These are phyloP conservation scores for Nasonia vitripennis DNA, from an alignment of 1,140 invertebrate genomes.

Conservation along the genomic window DNA sequence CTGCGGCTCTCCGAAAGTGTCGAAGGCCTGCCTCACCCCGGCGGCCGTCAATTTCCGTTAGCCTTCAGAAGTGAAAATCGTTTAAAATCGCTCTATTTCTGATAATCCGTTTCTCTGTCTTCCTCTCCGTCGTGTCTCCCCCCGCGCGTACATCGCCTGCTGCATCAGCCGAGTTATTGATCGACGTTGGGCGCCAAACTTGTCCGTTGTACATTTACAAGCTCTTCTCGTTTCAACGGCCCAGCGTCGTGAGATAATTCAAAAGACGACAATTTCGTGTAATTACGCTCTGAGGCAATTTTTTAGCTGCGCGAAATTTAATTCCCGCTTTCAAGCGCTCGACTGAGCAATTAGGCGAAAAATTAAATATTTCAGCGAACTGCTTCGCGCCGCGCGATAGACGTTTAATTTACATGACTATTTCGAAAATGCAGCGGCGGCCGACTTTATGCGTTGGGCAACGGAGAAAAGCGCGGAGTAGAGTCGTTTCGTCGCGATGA, in stretches of 20 bases:
- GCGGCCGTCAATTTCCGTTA: conserved; percentile 22
- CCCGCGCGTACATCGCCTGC: no score
- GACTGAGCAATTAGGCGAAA: neutral
- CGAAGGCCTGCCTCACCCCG: neutral
- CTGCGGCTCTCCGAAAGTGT: neutral
- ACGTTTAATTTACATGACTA: neutral
- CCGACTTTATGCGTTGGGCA: neutral
- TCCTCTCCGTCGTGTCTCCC: neutral
- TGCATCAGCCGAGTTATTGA: no score
- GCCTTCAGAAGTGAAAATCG: conserved; percentile 5
- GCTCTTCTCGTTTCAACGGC: no score
- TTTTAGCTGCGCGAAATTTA: neutral
- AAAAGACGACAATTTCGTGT: neutral
- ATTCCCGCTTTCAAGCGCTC: neutral
- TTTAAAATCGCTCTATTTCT: neutral
- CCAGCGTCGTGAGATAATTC: neutral
- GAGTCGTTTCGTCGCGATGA: neutral
- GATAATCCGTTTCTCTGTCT: neutral
- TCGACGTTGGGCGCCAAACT: neutral
- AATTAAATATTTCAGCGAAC: neutral
- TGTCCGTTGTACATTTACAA: neutral
- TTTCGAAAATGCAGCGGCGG: neutral
- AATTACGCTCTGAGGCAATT: neutral
- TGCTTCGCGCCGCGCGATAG: neutral
- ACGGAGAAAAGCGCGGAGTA: neutral